Evolutionary conservation across 2,113 vertebrate species (phyloP).

Genomic region (Alethe castanea): DNA sequence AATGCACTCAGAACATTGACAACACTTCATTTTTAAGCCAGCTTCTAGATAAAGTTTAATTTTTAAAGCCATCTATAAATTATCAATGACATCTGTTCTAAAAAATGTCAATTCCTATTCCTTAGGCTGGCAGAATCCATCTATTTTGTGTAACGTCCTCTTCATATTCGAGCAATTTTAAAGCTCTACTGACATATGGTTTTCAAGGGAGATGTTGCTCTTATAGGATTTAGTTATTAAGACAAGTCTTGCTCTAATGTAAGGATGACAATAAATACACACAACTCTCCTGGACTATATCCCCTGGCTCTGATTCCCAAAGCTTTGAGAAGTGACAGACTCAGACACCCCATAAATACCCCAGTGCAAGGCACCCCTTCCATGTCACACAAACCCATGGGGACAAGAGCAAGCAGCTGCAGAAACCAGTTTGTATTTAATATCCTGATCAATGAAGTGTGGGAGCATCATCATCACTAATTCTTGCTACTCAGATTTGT

Average conservation of each 20-base stretch:
- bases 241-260: background rate
- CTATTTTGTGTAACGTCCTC: background rate
- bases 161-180: background rate
- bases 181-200: background rate
- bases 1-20: conserved; percentile 44
- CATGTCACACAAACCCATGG: fast-evolving
- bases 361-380: background rate
- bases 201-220: background rate
- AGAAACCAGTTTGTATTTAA: background rate
- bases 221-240: background rate
- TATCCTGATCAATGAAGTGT: background rate
- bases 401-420: background rate
- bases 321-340: background rate
- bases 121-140: conserved; percentile 9
- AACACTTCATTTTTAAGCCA: conserved; percentile 36
- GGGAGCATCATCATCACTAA: background rate
- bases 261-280: background rate
- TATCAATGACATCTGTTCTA: conserved; percentile 49
- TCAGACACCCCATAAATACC: background rate
- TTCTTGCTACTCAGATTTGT: background rate
- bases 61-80: conserved; percentile 66
- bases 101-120: conserved; percentile 35
- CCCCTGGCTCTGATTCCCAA: background rate
- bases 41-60: conserved; percentile 52
- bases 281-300: background rate